Base-by-base conservation (phyloP, 2,888 invertebrate species). In the Eristalis arbustorum region DNA sequence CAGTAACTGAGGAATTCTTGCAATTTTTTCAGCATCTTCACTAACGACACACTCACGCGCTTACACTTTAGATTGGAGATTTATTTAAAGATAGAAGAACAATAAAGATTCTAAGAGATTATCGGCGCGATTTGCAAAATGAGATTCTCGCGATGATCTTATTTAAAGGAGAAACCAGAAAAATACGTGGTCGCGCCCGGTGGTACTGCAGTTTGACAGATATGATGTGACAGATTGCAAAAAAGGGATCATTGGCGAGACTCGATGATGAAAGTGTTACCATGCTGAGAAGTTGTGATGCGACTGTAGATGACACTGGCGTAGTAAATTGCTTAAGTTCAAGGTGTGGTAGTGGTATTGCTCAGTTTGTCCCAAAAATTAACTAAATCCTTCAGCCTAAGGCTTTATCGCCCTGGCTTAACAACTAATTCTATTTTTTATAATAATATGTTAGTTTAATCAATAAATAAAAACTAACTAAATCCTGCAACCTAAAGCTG, bases 1-100 rank as follows among this genome's bases (percentile, higher is more conserved):
- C 95, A 96, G 89, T 95, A 95, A 85, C 93, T 93, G 40, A 95
- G 90, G 85, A 95, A 94, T 77, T 94, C 93, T 74, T 91, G 89
- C 10, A 94, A 83, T 42, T 92, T 90, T 91, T 90, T 92, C 89
- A 88, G 67, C 92, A 92, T 92, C 69, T 88, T 88, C 37, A 40
- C 59, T 14, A 31, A 3, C 3, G 5, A 18, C 42, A 28, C 23
- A 13, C 13, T 18, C 42, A 28, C 23, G 13, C 28, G n/a, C 28
- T n/a, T 22, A 57, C 31, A 6, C 49, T 6, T 25, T 23, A 42
- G 31, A n/a, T 49, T 4, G 5, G 11, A 25, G 11, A 11, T 1
- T 6, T 6, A 8, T 49, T 18, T 63, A 13, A 0, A 31, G 8
- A 14, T n/a, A n/a, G 4, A 31, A 31, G 3, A 6, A 10, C 8